Evolutionary conservation across 2,888 invertebrate species (phyloP), one percentile per base, ranked within the genome.

Genomic region (Pomacea canaliculata): DNA sequence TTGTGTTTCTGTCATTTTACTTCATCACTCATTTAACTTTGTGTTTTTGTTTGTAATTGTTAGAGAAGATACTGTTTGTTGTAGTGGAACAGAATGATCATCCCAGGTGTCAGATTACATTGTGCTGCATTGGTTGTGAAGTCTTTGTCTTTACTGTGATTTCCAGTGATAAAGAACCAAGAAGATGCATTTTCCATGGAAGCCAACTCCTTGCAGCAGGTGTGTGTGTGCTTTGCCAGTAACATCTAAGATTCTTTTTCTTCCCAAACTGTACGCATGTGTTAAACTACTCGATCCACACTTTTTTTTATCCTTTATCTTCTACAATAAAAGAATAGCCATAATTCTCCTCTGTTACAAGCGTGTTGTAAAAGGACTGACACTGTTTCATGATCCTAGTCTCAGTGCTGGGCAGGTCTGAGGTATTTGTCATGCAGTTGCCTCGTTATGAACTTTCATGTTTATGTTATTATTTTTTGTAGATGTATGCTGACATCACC

Each of bases 141-240:
- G n/a, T 51, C 12, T n/a, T 19, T 19, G n/a, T 56, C 19, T 13
- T 56, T 56, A 13, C 16, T 56, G 73, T 70, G 46, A 27, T 69
- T 81, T 83, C 59, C 84, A 90, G 90, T 89, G 87, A 77, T 90
- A 83, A 86, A 88, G 78, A 89, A 88, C 70, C 89, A 89, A 78
- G 90, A 89, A 77, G 87, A 87, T 79, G 87, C 89, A 16, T 88
- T 86, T 78, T 80, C 81, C 8, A 80, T 88, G 77, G 90, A 90
- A 76, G 84, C 85, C 27, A 84, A 81, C n/a, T 86, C 87, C 23
- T 77, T 88, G 37, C 87, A 89, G 76, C 84, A 86, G 85, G 89
- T 88, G 80, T 80, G 78, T 51, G 10, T 13, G n/a, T n/a, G n/a
- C n/a, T n/a, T 46, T 63, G 19, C 19, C 10, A 68, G 68, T 46